Evolutionary conservation across 2,797 vertebrate genomes (phyloP).

Genomic region (Gastrophryne carolinensis): DNA sequence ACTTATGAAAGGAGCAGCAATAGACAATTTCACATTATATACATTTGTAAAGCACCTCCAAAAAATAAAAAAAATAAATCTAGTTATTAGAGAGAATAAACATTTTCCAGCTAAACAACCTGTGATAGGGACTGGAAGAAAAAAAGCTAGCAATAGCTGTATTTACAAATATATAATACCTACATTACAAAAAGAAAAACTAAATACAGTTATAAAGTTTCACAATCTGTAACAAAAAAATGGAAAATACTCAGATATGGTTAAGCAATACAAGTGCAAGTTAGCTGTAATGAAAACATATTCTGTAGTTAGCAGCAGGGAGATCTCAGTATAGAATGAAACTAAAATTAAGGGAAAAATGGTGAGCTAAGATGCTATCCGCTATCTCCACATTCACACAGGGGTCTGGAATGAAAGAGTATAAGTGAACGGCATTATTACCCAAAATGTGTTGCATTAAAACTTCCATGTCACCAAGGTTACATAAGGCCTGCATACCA

Average conservation of each 20-base stretch:
- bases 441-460: constrained; percentile 59
- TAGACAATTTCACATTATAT: not conserved
- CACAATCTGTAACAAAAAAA: no score
- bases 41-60: not conserved
- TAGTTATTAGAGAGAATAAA: no score
- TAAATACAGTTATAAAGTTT: no score
- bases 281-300: not conserved
- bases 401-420: constrained; percentile 55
- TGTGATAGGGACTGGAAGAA: no score
- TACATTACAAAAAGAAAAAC: no score
- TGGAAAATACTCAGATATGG: not conserved
- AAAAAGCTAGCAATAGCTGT: no score
- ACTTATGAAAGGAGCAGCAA: not conserved
- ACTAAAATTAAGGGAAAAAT: not conserved
- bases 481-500: constrained; percentile 83
- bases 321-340: constrained; percentile 2
- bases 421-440: constrained; percentile 55
- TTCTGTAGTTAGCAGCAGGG: not conserved
- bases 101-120: no score
- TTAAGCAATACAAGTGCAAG: not conserved
- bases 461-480: constrained; percentile 68
- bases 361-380: not conserved
- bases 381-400: constrained; percentile 27
- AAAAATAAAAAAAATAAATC: not conserved
- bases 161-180: no score